phyloP scores from a whole-genome alignment of 1,140 invertebrate species.

The Heliconius melpomene region DNA sequence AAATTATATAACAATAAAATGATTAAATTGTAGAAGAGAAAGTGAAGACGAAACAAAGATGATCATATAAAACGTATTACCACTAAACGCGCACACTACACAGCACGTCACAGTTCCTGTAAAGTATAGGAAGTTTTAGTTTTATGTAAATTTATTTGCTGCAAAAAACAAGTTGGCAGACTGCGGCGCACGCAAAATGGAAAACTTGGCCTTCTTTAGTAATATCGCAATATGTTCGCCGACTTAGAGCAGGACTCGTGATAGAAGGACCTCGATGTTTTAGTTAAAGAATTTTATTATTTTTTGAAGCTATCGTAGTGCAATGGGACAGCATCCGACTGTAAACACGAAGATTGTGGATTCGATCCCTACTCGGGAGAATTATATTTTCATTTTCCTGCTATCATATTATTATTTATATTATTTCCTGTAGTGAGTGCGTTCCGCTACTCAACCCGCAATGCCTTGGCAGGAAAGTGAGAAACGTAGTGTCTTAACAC shows the following conservation, averaged over 20 bases:
- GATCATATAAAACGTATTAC: neutral
- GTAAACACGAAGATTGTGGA: no score
- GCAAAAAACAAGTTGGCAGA: slow-evolving; percentile 52
- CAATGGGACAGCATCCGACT: no score
- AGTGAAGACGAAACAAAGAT: neutral
- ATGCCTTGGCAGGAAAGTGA: no score
- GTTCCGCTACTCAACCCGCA: no score
- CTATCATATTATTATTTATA: no score
- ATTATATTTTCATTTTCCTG: no score
- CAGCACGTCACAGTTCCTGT: neutral
- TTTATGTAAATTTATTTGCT: slow-evolving; percentile 51
- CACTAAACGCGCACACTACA: neutral
- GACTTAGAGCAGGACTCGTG: neutral
- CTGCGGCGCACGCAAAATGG: slow-evolving; percentile 56
- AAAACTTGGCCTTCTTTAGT: slow-evolving; percentile 67
- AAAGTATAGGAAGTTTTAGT: slow-evolving; percentile 30
- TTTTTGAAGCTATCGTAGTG: neutral
- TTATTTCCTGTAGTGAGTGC: no score
- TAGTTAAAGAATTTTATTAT: neutral
- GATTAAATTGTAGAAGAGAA: neutral
- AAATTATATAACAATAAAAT: neutral
- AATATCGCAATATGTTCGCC: slow-evolving; percentile 64
- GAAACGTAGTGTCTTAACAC: no score
- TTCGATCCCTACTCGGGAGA: no score
- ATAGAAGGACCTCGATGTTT: neutral